Conservation (phyloP, 2,113 vertebrate species). For the Etheostoma spectabile region DNA sequence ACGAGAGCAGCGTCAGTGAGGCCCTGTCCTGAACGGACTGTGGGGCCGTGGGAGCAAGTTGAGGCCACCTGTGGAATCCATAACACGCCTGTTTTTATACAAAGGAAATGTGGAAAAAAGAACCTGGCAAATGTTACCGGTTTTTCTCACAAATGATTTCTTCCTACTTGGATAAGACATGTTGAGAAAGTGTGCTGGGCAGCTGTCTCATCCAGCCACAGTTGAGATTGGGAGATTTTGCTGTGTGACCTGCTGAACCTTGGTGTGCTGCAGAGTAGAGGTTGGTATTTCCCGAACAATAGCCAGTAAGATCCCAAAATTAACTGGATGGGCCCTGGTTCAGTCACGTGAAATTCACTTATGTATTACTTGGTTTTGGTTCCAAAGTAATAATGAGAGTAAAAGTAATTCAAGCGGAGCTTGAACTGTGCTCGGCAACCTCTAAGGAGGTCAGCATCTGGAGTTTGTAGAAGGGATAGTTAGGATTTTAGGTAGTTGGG, state of each 20-base stretch:
- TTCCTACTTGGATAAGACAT: constrained; percentile 57
- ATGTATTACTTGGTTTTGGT: neutral
- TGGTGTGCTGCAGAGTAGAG: neutral
- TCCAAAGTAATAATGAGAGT: neutral
- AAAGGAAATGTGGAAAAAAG: constrained; percentile 57
- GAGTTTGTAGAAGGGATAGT: neutral
- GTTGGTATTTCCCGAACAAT: constrained; percentile 1
- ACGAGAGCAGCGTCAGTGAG: neutral
- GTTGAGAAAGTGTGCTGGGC: constrained; percentile 48
- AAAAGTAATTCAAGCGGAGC: neutral
- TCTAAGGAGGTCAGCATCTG: constrained; percentile 11
- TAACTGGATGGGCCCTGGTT: neutral
- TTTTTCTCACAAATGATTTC: constrained; percentile 67
- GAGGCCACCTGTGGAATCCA: constrained; percentile 69
- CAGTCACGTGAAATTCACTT: constrained; percentile 38
- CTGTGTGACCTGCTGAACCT: constrained; percentile 33
- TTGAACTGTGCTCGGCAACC: constrained; percentile 4
- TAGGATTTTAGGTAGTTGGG: too few relatives aligned
- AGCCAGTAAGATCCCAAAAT: neutral
- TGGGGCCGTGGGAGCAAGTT: constrained; percentile 43
- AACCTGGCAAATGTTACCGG: constrained; percentile 44
- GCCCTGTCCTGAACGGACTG: constrained; percentile 32
- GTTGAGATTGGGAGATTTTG: constrained; percentile 32
- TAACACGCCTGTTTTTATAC: constrained; percentile 70
- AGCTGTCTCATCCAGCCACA: constrained; percentile 46